These are phyloP conservation scores for Priapulus caudatus DNA, from an alignment of 2,888 invertebrate genomes.

Conservation along the genomic window DNA sequence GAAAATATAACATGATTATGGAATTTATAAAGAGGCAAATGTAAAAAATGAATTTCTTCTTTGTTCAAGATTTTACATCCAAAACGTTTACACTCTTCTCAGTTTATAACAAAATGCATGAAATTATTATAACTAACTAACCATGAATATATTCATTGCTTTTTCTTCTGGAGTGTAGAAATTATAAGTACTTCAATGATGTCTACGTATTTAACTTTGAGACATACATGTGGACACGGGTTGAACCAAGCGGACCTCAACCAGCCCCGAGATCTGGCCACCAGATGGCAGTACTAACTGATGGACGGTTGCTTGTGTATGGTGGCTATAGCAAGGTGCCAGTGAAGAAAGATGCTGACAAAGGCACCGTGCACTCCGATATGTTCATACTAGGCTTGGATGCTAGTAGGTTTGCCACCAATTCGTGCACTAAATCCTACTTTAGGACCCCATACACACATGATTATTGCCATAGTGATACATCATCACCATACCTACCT, in stretches of 20 bases:
- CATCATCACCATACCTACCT: no score
- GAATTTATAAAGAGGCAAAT: no score
- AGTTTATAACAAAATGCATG: not conserved
- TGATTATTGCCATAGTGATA: no score
- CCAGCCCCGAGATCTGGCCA: conserved; percentile 72
- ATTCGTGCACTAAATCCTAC: no score
- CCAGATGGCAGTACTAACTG: conserved; percentile 52
- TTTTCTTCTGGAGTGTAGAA: conserved; percentile 38
- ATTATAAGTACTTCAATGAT: conserved; percentile 80
- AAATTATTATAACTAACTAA: not conserved
- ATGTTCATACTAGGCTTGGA: conserved; percentile 53
- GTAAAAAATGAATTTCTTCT: no score
- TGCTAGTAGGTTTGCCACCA: no score
- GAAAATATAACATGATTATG: no score
- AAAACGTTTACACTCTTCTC: no score
- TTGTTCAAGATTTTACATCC: no score
- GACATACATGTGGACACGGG: conserved; percentile 60
- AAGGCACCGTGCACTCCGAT: conserved; percentile 56
- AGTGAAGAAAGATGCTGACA: conserved; percentile 60
- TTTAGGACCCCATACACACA: no score
- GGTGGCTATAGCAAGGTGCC: conserved; percentile 65
- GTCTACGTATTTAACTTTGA: conserved; percentile 66
- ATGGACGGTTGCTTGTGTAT: conserved; percentile 55
- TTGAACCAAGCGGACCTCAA: conserved; percentile 48
- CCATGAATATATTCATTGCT: not conserved